phyloP scores from a whole-genome alignment of 2,113 vertebrate genomes.

The rabbit (Oryctolagus cuniculus) region DNA sequence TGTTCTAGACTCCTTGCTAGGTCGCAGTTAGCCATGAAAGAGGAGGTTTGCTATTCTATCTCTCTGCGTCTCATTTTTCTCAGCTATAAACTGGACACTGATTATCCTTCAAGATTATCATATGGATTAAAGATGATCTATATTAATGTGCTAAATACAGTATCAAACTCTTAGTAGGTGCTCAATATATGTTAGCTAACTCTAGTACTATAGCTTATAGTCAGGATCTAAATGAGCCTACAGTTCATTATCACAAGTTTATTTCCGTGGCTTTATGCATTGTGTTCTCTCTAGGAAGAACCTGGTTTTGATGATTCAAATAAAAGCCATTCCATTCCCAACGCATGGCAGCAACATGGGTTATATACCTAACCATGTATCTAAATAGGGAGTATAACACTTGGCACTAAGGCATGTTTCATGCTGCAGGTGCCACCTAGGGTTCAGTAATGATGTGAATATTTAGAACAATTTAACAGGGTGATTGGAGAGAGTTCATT shows the following conservation, averaged over 20 bases:
- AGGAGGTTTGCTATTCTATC: background rate
- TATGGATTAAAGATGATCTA: background rate
- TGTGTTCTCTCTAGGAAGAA: background rate
- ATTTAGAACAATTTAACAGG: background rate
- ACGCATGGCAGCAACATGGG: background rate
- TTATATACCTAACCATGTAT: background rate
- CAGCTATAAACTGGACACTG: background rate
- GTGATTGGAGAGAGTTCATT: background rate
- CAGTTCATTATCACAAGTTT: background rate
- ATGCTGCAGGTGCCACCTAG: constrained; percentile 32
- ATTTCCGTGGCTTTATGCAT: background rate
- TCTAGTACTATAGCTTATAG: background rate
- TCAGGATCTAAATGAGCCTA: background rate
- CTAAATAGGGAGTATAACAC: background rate
- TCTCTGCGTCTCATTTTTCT: background rate
- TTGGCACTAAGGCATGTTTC: background rate
- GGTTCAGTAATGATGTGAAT: background rate
- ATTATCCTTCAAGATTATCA: background rate
- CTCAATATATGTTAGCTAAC: background rate
- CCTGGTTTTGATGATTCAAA: background rate
- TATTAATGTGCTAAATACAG: background rate
- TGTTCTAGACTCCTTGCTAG: background rate
- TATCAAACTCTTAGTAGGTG: background rate
- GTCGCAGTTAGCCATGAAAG: rapidly evolving
- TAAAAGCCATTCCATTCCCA: background rate